Base-by-base conservation (phyloP, 2,888 invertebrate genomes). In the Pandemis heparana region DNA sequence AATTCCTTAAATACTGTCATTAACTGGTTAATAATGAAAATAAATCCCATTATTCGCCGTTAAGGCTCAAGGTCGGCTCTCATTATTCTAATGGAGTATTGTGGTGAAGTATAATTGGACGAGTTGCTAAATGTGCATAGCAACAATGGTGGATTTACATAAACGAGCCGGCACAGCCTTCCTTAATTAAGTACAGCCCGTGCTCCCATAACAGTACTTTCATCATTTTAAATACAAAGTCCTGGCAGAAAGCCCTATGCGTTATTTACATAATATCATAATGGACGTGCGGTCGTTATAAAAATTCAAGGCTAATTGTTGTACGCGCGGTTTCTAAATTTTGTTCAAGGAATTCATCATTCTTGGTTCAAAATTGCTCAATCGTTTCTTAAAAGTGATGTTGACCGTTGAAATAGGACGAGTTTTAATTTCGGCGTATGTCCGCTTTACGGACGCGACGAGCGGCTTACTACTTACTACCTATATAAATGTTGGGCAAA, bases 141-240 rank as follows among this genome's bases (percentile, higher is more conserved):
- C 88, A 91, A 92, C 92, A 91, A 86, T 86, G 84, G 78, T 77
- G 82, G 79, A 87, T 90, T 90, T 89, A 84, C 89, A 90, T 90
- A 88, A 88, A 85, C 84, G 84, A 84, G 83, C 83, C 81, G 79
- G 77, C 79, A 32, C 23, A 81, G 81, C 83, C 83, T 80, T 83
- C 83, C 83, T 85, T 89, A 88, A 89, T 90, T 89, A 87, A 87
- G 83, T 87, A 88, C 83, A 83, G 83, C 18, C 53, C 53, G 80
- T 56, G 10, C 56, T 23, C 79, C 74, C 80, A 75, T 77, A 80
- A 53, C 53, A 38, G 32, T 59, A 46, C 59, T 68, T 60, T 46
- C 38, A 60, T 68, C 46, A 14, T 67, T 56, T 56, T 65, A 53
- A 63, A 63, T 43, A 41, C 62, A 46, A 63, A 61, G 61, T 43